Base-by-base conservation (phyloP, 2,888 invertebrate genomes). In the Chaetogeoica ovagalla region DNA sequence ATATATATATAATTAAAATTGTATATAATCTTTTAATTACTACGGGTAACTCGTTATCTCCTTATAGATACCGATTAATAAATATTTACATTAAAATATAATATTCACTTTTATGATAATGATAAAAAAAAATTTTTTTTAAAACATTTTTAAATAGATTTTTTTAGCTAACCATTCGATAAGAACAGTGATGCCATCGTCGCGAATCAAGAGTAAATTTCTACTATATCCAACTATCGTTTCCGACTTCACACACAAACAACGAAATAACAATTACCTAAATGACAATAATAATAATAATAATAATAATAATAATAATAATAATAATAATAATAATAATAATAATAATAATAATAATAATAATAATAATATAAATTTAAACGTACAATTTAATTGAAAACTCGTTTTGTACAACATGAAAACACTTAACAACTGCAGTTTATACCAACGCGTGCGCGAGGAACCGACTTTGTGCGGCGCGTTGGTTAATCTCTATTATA, bases 211-310 rank as follows among this genome's bases (percentile, higher is more conserved):
- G 4, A 23, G 23, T 37, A 15, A 65, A 57, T 13, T 73, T 63
- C 19, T 13, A n/a, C n/a, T 37, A 4, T n/a, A 73, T 19, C 17
- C 48, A 7, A 43, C 2, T 30, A 30, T 30, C 19, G 48, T 73
- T 55, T 17, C 37, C 37, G 55, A 55, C 17, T 55, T 65, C 17
- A 55, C 65, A 39, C 37, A 74, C 63, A 65, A 74, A 74, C 74
- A n/a, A n/a, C n/a, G 39, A 39, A 65, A 65, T 63, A 74, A 65
- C 65, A 74, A 74, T 57, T 57, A 65, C 17, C 55, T 65, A 74
- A 6, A 60, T 72, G 30, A 71, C 43, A 59, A 70, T 71, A 71
- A 70, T 70, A 70, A 72, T 73, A 72, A 73, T 73, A 23, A 66
- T 66, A 15, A 23, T 52, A 19, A 55, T 55, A 9, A 30, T 55